These are phyloP conservation scores for Solea solea DNA, from an alignment of 2,113 vertebrate genomes.

Conservation along the genomic window DNA sequence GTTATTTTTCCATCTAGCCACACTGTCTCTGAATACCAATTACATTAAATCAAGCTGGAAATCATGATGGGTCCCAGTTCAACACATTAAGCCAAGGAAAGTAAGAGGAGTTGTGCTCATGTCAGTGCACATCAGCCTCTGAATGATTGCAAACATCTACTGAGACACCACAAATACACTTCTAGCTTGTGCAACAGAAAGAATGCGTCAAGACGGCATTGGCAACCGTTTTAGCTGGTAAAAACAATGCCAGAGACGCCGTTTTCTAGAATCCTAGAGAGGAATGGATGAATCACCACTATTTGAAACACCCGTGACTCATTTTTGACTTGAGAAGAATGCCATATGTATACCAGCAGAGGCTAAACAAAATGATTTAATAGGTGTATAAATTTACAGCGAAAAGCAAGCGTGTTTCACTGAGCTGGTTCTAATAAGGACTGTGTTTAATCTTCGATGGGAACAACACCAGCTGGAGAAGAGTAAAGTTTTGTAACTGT, in stretches of 20 bases:
- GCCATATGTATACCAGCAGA: constrained; percentile 47
- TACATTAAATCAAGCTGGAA: constrained; percentile 37
- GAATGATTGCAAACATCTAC: constrained; percentile 40
- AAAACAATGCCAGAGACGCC: constrained; percentile 54
- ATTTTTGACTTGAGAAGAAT: constrained; percentile 63
- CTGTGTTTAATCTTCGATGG: constrained; percentile 20
- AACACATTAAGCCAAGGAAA: constrained; percentile 46
- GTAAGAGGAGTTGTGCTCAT: constrained; percentile 15
- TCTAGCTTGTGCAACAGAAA: constrained; percentile 56
- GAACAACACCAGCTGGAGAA: constrained; percentile 16
- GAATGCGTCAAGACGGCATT: constrained; percentile 52
- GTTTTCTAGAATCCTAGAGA: constrained; percentile 45
- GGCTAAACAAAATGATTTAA: constrained; percentile 35
- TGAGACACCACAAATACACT: constrained; percentile 35
- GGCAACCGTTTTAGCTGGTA: constrained; percentile 37
- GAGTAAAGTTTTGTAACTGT: constrained; percentile 28
- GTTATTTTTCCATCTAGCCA: constrained; percentile 41
- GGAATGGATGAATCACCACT: constrained; percentile 76
- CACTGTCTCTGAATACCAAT: constrained; percentile 48
- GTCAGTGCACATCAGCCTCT: constrained; percentile 18
- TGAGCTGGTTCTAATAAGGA: constrained; percentile 4
- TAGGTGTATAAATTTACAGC: constrained; percentile 13
- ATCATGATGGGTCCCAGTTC: constrained; percentile 36
- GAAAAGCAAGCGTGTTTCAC: background rate
- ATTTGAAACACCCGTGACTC: constrained; percentile 66